Base-by-base conservation (phyloP, 2,797 vertebrate genomes). In the Myotis findleyi region DNA sequence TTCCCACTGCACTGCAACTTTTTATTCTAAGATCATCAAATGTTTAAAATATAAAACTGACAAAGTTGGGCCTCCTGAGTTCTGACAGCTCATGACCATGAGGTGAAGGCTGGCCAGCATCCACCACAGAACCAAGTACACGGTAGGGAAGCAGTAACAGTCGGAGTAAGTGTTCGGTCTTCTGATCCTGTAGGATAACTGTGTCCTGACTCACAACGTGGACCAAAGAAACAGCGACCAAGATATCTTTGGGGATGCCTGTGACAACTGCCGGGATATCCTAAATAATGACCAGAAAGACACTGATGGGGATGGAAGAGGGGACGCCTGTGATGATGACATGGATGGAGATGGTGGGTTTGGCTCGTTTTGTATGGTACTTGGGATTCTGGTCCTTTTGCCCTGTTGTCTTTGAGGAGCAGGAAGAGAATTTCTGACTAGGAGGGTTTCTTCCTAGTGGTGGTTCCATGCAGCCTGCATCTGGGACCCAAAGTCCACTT, bases 281-380 rank as follows among this genome's bases (percentile, higher is more conserved):
- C 98, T 99, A 87, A 99, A 99, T 98, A 99, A 99, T 6, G 99
- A 99, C 98, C 99, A 99, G 98, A 98, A 98, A 93, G 99, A 99
- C 98, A 99, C 99, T 0, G 99, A 99, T 94, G 94, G 98, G 30
- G 99, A 99, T 36, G 99, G 99, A 86, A 99, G 98, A 97, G 99
- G 99, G 93, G 99, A 99, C 44, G 99, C 99, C 96, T 99, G 99
- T 51, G 99, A 99, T 73, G 99, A 99, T 21, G 99, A 99, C 98
- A 99, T 99, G 99, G 99, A 99, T 90, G 99, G 99, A 97, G 99
- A 99, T n/a, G 99, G 99, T 99, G 94, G 95, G 47, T 87, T 69
- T 95, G 47, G 36, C 68, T 85, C 5, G 0, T 21, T 55, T 44
- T 20, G 20, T 47, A 73, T 64, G 75, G 55, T 30, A 17, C 71